Conservation (phyloP, 1,140 invertebrate genomes). For the Ganaspis sp. region DNA sequence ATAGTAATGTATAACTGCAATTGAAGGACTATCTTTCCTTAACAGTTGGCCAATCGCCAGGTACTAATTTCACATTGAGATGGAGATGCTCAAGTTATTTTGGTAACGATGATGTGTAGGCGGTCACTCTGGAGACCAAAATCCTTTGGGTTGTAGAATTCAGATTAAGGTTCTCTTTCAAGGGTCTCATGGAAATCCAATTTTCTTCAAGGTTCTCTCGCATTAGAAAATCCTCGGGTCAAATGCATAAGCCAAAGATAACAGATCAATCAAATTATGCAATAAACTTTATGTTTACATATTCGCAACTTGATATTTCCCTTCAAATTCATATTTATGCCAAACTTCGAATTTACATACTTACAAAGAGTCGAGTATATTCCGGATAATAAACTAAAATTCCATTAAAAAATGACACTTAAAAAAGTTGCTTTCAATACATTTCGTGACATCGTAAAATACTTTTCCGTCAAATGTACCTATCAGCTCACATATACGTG, state of each 20-base stretch:
- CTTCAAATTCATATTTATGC: too few relatives aligned
- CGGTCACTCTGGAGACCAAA: conserved; percentile 1
- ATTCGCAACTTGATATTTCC: too few relatives aligned
- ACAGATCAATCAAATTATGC: too few relatives aligned
- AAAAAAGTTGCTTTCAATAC: neutral
- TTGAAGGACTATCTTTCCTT: conserved; percentile 13
- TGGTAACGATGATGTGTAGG: neutral
- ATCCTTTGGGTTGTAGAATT: neutral
- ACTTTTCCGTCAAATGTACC: neutral
- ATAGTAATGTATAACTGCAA: conserved; percentile 11
- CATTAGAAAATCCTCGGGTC: too few relatives aligned
- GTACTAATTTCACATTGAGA: conserved; percentile 19
- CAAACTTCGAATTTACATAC: too few relatives aligned
- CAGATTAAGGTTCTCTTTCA: neutral
- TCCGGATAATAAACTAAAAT: neutral
- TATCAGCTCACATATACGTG: too few relatives aligned
- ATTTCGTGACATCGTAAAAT: conserved; percentile 9
- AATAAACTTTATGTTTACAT: too few relatives aligned
- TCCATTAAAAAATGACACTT: neutral
- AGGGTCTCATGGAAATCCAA: neutral
- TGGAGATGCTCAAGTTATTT: conserved; percentile 1
- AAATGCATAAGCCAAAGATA: too few relatives aligned
- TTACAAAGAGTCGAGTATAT: too few relatives aligned
- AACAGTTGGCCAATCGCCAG: neutral
- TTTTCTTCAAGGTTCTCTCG: too few relatives aligned